Evolutionary conservation across 2,888 invertebrate species (phyloP).

Genomic region (Campoplex nolae): DNA sequence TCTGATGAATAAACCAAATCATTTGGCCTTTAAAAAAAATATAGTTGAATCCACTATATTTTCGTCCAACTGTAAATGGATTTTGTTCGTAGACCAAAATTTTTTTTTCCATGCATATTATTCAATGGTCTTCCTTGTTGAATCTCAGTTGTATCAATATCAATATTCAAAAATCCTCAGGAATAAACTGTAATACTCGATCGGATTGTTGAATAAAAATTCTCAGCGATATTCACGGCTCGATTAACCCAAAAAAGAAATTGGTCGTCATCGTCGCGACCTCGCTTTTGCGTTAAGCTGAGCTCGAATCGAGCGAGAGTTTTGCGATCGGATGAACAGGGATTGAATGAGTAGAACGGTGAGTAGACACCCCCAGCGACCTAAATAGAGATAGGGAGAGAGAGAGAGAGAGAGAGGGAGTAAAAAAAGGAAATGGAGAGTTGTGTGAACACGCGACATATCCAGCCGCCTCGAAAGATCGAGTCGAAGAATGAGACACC

Average conservation of each 20-base stretch:
- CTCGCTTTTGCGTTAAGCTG: no score
- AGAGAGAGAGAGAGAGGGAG: background rate
- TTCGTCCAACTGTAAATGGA: no score
- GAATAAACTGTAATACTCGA: no score
- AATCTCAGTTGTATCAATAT: no score
- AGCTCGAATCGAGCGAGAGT: conserved; percentile 3
- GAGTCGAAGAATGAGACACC: conserved; percentile 62
- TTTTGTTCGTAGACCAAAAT: no score
- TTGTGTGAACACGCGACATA: conserved; percentile 54
- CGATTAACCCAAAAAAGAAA: background rate
- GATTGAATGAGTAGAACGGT: conserved; percentile 11
- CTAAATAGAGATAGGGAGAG: conserved; percentile 24
- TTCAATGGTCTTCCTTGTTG: no score
- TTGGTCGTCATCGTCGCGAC: background rate
- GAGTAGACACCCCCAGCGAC: conserved; percentile 50
- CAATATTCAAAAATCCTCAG: no score
- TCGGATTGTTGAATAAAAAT: background rate
- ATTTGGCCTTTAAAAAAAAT: no score
- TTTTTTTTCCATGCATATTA: no score
- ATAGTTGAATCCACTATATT: no score
- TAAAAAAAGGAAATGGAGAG: conserved; percentile 37
- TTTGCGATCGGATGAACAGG: conserved; percentile 3
- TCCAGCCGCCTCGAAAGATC: conserved; percentile 46
- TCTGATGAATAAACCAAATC: no score
- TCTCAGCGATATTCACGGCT: background rate